These are phyloP conservation scores for Serrognathus titanus DNA, from an alignment of 2,888 invertebrate species.

Conservation along the genomic window DNA sequence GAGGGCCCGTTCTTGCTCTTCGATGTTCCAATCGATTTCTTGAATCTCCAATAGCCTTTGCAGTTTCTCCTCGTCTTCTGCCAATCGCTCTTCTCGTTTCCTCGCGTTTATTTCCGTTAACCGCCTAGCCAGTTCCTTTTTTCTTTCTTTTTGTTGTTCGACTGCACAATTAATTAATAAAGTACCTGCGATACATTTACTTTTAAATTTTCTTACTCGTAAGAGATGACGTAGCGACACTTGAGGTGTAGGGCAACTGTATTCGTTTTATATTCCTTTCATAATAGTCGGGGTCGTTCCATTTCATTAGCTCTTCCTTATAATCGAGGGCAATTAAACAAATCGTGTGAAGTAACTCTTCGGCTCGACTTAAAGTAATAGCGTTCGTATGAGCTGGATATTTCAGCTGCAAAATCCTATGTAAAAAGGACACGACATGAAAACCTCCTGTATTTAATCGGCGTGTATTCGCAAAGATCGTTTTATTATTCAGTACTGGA, in stretches of 20 bases:
- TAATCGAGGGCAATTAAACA: constrained; percentile 77
- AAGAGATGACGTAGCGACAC: constrained; percentile 59
- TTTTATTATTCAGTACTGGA: constrained; percentile 71
- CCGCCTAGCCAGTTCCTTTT: constrained; percentile 79
- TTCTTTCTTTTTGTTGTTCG: constrained; percentile 83
- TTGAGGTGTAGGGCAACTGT: constrained; percentile 77
- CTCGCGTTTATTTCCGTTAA: constrained; percentile 87
- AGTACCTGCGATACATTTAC: not conserved
- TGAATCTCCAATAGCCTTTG: constrained; percentile 72
- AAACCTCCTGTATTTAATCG: constrained; percentile 84
- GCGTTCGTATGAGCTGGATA: constrained; percentile 89
- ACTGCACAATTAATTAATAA: constrained; percentile 11
- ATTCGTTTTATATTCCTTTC: constrained; percentile 79
- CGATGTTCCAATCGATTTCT: constrained; percentile 51
- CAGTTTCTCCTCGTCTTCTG: constrained; percentile 84
- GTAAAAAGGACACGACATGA: constrained; percentile 80
- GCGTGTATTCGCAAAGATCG: constrained; percentile 67
- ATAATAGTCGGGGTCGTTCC: constrained; percentile 80
- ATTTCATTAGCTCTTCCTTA: constrained; percentile 71
- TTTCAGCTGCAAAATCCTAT: constrained; percentile 84
- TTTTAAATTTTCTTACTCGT: constrained; percentile 50
- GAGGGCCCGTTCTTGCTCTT: constrained; percentile 55
- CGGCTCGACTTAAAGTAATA: constrained; percentile 81
- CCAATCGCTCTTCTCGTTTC: constrained; percentile 81
- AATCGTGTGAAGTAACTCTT: constrained; percentile 81